Conservation (phyloP, 64 coral and sea anemone genomes). For the Montipora efflorescens region DNA sequence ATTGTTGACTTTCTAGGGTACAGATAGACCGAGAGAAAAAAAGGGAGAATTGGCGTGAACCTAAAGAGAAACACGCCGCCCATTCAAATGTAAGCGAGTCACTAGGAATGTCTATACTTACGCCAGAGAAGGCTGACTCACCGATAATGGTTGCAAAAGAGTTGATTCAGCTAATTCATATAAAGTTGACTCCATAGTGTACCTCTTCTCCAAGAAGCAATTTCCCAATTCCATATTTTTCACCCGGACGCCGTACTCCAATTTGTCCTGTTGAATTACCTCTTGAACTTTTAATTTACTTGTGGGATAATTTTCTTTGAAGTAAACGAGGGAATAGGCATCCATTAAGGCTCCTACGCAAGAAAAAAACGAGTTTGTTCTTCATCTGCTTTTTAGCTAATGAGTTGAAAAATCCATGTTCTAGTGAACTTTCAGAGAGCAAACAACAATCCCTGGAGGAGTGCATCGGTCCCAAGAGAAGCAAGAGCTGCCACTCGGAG, state of each 20-base stretch:
- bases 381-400: no score
- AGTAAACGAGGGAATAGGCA: slow-evolving; percentile 34
- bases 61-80: no score
- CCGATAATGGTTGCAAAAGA: slow-evolving; percentile 38
- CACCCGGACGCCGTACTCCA: slow-evolving; percentile 62
- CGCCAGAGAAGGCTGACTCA: slow-evolving; percentile 11
- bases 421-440: no score
- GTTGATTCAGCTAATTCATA: slow-evolving; percentile 48
- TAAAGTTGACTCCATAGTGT: slow-evolving; percentile 24
- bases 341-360: slow-evolving; percentile 60
- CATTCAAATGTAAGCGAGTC: background rate
- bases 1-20: no score
- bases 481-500: no score
- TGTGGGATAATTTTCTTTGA: slow-evolving; percentile 45
- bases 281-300: slow-evolving; percentile 63
- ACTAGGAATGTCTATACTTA: background rate
- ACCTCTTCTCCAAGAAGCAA: slow-evolving; percentile 46
- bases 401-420: no score
- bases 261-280: slow-evolving; percentile 55
- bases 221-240: slow-evolving; percentile 35
- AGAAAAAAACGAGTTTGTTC: background rate
- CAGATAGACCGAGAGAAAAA: no score
- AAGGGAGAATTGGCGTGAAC: no score
- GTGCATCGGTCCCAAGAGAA: no score
- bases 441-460: no score